A percentile compares a stretch with the other conserved stretches of the same genome.
Conservation (phyloP, 2,797 vertebrate genomes). For the Dromococcyx pavoninus region DNA sequence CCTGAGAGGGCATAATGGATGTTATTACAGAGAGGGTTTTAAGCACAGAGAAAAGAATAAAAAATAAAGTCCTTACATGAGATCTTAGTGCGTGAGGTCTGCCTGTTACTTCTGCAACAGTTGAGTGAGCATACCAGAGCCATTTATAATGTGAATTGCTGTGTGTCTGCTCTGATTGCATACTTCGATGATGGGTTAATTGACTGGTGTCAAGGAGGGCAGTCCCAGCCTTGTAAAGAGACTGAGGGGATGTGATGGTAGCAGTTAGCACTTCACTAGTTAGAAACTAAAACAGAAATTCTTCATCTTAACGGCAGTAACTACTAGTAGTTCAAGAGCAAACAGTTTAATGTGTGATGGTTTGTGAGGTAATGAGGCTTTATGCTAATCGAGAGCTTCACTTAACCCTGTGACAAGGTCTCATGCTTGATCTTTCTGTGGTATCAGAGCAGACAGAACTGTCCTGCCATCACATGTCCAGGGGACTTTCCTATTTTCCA, state of each 20-base stretch:
- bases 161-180: slow-evolving; percentile 5
- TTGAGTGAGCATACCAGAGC: slow-evolving; percentile 34
- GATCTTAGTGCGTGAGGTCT: not conserved
- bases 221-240: not conserved
- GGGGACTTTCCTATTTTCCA: not conserved
- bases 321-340: slow-evolving; percentile 5
- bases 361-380: slow-evolving; percentile 29
- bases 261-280: slow-evolving; percentile 47
- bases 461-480: not conserved
- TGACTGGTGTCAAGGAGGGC: slow-evolving; percentile 49
- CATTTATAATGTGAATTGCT: slow-evolving; percentile 41
- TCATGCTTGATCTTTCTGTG: not conserved
- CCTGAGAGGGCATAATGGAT: slow-evolving; percentile 22
- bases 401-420: not conserved
- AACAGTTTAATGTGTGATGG: not conserved
- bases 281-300: slow-evolving; percentile 28
- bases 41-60: slow-evolving; percentile 10
- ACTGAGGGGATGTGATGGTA: not conserved
- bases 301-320: not conserved
- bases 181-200: slow-evolving; percentile 63
- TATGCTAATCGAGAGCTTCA: not conserved
- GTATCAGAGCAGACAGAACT: not conserved
- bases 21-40: slow-evolving; percentile 4
- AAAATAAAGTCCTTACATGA: not conserved
- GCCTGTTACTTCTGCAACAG: slow-evolving; percentile 22